These are phyloP conservation scores for Staurois parvus DNA, from an alignment of 2,797 vertebrate species.

Conservation along the genomic window DNA sequence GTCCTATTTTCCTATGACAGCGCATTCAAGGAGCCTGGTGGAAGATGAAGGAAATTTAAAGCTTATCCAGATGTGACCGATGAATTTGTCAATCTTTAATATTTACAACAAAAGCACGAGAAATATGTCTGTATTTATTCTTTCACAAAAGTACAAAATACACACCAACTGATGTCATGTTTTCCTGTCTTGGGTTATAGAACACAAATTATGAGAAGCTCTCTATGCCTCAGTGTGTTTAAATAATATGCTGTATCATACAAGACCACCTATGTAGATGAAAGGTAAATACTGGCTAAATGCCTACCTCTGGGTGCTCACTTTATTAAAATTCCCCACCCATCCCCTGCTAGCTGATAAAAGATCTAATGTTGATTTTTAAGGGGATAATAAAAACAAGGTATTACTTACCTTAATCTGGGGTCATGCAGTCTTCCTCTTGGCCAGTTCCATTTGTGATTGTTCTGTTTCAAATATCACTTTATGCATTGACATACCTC, in stretches of 20 bases:
- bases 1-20: constrained; percentile 25
- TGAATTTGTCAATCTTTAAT: not conserved
- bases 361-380: not conserved
- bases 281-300: not conserved
- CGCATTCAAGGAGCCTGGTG: constrained; percentile 1
- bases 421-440: no score
- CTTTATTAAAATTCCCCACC: no score
- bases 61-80: constrained; percentile 16
- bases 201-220: not conserved
- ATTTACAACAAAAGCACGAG: not conserved
- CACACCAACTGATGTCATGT: not conserved
- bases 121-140: not conserved
- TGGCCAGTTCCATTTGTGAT: no score
- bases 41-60: constrained; percentile 13
- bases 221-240: not conserved
- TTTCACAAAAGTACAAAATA: not conserved
- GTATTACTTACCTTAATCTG: no score
- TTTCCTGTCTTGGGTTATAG: not conserved
- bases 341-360: not conserved
- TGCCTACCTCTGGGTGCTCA: not conserved
- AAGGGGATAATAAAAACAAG: no score
- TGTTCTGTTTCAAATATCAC: no score
- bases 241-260: not conserved
- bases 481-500: no score
- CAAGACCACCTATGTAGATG: not conserved